phyloP scores from a whole-genome alignment of 30 jellyfish, hydroid and myxozoan species.

The Cassiopea xamachana region DNA sequence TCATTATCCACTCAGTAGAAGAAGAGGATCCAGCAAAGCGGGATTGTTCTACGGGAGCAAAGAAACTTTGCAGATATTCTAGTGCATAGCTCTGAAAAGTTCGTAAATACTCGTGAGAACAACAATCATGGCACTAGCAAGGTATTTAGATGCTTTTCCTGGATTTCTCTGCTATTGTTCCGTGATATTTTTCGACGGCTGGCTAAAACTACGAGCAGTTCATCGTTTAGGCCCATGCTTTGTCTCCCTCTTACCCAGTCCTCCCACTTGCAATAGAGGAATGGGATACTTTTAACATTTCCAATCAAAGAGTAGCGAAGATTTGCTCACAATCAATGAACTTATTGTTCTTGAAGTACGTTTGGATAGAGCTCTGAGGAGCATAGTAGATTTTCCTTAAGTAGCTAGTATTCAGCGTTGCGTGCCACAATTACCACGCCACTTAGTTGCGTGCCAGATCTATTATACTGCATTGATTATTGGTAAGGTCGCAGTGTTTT shows the following conservation, averaged over 20 bases:
- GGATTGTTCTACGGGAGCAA: neutral
- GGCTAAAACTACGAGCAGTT: neutral
- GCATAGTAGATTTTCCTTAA: too few relatives aligned
- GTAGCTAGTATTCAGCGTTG: too few relatives aligned
- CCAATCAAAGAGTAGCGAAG: too few relatives aligned
- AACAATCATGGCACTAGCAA: neutral
- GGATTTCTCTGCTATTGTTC: neutral
- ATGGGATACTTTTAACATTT: too few relatives aligned
- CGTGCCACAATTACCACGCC: too few relatives aligned
- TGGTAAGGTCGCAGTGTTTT: too few relatives aligned
- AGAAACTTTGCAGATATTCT: neutral
- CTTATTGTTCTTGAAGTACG: too few relatives aligned
- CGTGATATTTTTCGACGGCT: neutral
- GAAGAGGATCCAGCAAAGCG: neutral
- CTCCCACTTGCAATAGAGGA: neutral
- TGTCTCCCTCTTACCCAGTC: constrained; percentile 14
- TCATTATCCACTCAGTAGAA: neutral
- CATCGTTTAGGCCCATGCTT: neutral
- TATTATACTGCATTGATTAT: too few relatives aligned
- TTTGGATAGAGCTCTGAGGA: too few relatives aligned
- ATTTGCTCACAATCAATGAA: too few relatives aligned
- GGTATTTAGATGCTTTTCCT: neutral
- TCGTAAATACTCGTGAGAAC: neutral
- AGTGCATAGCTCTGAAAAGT: neutral
- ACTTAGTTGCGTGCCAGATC: too few relatives aligned